Conservation (phyloP, 2,888 invertebrate species). For the Machimus atricapillus region DNA sequence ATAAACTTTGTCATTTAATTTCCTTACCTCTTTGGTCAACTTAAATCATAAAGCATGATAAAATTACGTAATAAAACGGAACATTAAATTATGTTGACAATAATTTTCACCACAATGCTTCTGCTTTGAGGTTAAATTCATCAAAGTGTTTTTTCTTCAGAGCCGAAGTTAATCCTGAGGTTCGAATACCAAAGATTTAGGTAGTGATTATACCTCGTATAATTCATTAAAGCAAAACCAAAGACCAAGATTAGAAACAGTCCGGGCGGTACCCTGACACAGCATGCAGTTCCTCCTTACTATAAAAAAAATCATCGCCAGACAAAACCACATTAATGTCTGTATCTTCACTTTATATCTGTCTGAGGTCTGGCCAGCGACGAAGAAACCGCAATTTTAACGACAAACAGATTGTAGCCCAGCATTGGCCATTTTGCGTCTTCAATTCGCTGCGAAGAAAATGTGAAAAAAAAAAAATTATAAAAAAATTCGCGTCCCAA, state of each 20-base stretch:
- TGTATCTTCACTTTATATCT: constrained; percentile 32
- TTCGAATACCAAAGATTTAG: neutral
- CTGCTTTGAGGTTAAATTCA: neutral
- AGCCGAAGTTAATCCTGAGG: neutral
- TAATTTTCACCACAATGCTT: neutral
- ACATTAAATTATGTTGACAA: neutral
- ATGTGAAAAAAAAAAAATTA: neutral
- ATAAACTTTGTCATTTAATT: too few relatives aligned
- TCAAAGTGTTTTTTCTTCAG: neutral
- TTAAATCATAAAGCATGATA: neutral
- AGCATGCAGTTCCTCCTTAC: neutral
- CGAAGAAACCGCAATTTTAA: constrained; percentile 15
- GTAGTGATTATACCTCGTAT: neutral
- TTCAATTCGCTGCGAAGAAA: neutral
- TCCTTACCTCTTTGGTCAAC: too few relatives aligned
- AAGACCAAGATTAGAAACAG: neutral
- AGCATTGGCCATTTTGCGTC: neutral
- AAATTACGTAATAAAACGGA: neutral
- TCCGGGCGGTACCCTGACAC: neutral
- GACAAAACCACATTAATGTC: constrained; percentile 27
- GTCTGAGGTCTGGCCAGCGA: constrained; percentile 6
- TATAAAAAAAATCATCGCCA: neutral
- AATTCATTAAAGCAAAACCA: neutral
- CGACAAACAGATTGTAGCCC: neutral
- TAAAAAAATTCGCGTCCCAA: neutral